Percentiles rank a stretch among this genome's conserved stretches.
phyloP scores from a whole-genome alignment of 2,113 vertebrate genomes.

The Mormyrus iriodes region DNA sequence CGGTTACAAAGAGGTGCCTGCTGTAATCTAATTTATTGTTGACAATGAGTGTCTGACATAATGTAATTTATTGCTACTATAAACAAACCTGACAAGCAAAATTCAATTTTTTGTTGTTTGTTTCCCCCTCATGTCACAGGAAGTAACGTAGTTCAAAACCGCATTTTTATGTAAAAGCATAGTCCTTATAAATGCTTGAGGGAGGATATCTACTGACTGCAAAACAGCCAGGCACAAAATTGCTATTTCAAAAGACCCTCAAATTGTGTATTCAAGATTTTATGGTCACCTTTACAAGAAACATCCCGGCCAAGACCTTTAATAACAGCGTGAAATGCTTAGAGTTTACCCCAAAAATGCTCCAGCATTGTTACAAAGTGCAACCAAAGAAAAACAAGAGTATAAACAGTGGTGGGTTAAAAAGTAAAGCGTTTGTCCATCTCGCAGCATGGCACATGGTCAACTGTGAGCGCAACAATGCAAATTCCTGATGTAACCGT shows the following conservation, averaged over 20 bases:
- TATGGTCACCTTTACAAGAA: background rate
- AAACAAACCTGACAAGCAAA: conserved; percentile 10
- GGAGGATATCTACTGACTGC: background rate
- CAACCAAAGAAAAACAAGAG: background rate
- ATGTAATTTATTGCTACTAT: conserved; percentile 6
- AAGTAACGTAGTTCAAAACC: background rate
- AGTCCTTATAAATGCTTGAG: background rate
- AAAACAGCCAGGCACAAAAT: background rate
- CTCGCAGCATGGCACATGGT: background rate
- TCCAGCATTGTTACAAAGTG: background rate
- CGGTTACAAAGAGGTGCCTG: background rate
- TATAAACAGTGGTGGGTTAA: background rate
- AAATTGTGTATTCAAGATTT: background rate
- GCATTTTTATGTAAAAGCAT: background rate
- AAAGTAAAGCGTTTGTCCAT: background rate
- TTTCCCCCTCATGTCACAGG: background rate
- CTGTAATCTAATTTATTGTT: conserved; percentile 3
- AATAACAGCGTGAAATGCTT: background rate
- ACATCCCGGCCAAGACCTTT: background rate
- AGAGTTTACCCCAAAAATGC: background rate
- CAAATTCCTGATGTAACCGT: background rate
- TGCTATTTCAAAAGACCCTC: background rate
- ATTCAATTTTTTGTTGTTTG: background rate
- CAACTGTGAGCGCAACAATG: background rate
- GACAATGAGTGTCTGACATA: conserved; percentile 1